phyloP scores from a whole-genome alignment of 2,113 vertebrate species.

The Stercorarius parasiticus region DNA sequence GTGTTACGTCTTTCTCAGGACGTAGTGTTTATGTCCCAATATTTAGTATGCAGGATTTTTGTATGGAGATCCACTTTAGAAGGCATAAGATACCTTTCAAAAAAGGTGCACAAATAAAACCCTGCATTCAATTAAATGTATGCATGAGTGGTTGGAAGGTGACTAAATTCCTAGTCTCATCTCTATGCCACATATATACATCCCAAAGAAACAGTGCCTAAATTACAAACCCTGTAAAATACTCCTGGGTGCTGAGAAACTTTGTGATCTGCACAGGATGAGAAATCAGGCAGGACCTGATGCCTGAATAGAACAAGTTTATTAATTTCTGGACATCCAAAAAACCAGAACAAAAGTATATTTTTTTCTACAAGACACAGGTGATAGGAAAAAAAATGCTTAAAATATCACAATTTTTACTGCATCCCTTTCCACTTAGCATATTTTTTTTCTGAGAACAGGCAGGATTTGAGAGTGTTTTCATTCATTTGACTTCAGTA shows the following conservation, averaged over 20 bases:
- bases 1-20: neutral
- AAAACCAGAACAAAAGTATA: neutral
- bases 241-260: neutral
- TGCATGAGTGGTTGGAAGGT: neutral
- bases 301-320: neutral
- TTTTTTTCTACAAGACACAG: neutral
- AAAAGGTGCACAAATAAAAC: neutral
- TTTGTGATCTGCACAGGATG: neutral
- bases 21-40: neutral
- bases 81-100: neutral
- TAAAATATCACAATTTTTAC: neutral
- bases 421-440: neutral
- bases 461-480: neutral
- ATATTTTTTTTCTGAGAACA: neutral
- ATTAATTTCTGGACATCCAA: neutral
- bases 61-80: neutral
- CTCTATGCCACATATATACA: neutral
- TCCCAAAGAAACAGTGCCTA: neutral
- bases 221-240: neutral
- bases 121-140: neutral
- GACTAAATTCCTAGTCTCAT: neutral
- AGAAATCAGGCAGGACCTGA: neutral
- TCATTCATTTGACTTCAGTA: neutral
- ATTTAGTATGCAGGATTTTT: neutral
- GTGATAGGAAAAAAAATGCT: neutral